Evolutionary conservation across 2,888 invertebrate genomes (phyloP).

Genomic region (Noctua pronuba): DNA sequence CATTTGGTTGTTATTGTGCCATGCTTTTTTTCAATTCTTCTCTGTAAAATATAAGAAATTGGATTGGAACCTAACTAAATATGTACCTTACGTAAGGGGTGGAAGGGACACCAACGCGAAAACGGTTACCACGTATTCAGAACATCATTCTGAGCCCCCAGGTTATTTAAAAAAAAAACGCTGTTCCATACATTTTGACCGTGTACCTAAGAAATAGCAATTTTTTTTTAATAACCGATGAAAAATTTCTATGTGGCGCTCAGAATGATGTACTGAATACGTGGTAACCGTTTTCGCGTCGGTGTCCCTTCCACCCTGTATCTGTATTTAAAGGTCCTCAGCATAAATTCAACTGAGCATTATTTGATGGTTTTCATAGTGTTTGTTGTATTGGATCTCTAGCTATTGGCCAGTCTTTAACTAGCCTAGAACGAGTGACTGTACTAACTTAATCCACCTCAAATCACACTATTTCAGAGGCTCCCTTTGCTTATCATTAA

Average conservation of each 20-base stretch:
- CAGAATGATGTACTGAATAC: too few species aligned
- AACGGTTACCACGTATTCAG: too few species aligned
- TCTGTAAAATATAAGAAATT: constrained; percentile 1
- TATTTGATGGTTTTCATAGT: not conserved
- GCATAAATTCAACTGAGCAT: not conserved
- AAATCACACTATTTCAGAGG: not conserved
- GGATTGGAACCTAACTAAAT: not conserved
- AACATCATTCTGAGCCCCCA: too few species aligned
- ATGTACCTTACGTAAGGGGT: not conserved
- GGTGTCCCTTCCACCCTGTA: too few species aligned
- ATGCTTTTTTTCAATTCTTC: not conserved
- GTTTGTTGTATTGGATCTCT: not conserved
- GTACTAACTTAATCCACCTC: not conserved
- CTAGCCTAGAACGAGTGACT: not conserved
- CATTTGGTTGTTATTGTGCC: not conserved
- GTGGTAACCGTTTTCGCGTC: too few species aligned
- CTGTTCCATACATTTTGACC: too few species aligned
- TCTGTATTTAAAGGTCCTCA: too few species aligned
- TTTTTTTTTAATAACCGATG: too few species aligned
- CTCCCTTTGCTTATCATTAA: not conserved
- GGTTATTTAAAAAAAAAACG: too few species aligned
- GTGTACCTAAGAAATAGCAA: too few species aligned
- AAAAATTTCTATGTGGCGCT: too few species aligned
- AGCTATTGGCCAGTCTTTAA: not conserved
- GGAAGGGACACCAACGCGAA: too few species aligned